A percentile compares a stretch with the other conserved stretches of the same genome.
Evolutionary conservation across 2,113 vertebrate genomes (phyloP).

Genomic region (Ranitomeya imitator): DNA sequence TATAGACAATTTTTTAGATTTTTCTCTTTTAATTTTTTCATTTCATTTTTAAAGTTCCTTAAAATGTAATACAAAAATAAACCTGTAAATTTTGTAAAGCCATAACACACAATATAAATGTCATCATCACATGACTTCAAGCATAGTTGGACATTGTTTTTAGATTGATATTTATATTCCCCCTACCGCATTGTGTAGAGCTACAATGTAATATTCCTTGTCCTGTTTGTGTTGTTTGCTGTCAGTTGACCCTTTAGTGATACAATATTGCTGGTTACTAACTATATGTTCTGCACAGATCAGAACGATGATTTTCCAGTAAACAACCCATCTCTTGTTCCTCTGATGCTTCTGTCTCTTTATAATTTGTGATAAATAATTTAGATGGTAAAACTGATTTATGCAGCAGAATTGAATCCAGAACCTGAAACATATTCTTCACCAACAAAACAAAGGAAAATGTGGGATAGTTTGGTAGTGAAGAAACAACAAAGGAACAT

Average conservation of each 20-base stretch:
- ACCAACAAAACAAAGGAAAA: neutral
- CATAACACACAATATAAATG: neutral
- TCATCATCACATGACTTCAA: neutral
- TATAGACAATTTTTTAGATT: too few species aligned
- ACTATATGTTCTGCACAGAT: neutral
- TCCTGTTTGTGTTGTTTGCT: neutral
- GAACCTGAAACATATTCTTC: neutral
- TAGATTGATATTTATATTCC: neutral
- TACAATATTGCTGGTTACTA: neutral
- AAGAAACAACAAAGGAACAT: too few species aligned
- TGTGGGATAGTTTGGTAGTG: too few species aligned
- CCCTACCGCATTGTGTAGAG: neutral
- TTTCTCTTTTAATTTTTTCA: too few species aligned
- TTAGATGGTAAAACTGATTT: neutral
- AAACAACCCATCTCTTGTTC: neutral
- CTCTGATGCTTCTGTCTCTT: neutral
- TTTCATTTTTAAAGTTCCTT: too few species aligned
- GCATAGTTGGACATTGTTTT: neutral
- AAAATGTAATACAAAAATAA: too few species aligned
- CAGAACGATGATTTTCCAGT: neutral
- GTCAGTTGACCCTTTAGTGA: neutral
- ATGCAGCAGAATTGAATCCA: neutral
- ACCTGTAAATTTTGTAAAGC: too few species aligned
- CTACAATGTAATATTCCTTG: neutral
- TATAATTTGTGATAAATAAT: neutral